A percentile compares a stretch with the other conserved stretches of the same genome.
phyloP scores from a whole-genome alignment of 2,113 vertebrate genomes.

The Empidonax alnorum region DNA sequence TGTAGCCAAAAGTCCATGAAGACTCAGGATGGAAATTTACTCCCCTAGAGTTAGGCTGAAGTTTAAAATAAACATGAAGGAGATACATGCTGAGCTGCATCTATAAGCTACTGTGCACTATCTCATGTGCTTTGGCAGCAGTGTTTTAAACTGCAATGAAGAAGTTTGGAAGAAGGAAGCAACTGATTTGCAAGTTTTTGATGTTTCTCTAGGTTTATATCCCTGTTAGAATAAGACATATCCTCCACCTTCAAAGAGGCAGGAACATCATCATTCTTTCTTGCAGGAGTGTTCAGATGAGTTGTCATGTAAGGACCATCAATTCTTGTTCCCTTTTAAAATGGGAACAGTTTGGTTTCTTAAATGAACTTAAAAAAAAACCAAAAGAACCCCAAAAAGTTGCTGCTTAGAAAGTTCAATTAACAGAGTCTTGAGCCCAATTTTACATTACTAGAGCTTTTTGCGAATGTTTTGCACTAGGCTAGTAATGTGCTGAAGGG shows the following conservation, averaged over 20 bases:
- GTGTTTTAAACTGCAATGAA: neutral
- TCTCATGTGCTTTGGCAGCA: neutral
- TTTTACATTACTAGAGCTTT: neutral
- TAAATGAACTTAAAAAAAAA: neutral
- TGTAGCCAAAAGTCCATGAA: neutral
- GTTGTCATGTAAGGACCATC: neutral
- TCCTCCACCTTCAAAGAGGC: neutral
- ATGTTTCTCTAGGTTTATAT: neutral
- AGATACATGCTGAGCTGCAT: neutral
- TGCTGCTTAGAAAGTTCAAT: neutral
- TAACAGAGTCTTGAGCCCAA: neutral
- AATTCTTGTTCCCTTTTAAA: neutral
- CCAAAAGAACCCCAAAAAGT: too few species aligned
- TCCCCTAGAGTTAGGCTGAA: neutral
- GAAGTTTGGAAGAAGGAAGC: neutral
- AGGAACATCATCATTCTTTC: neutral
- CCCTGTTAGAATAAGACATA: neutral
- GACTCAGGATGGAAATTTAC: constrained; percentile 20
- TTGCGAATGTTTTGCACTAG: neutral
- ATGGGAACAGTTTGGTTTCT: neutral
- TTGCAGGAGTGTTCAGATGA: neutral
- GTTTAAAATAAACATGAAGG: neutral
- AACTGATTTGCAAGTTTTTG: neutral
- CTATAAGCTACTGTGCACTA: neutral
- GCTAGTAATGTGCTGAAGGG: neutral